Evolutionary conservation across 2,888 invertebrate genomes (phyloP).

Genomic region (Lasioglossum marginatum): DNA sequence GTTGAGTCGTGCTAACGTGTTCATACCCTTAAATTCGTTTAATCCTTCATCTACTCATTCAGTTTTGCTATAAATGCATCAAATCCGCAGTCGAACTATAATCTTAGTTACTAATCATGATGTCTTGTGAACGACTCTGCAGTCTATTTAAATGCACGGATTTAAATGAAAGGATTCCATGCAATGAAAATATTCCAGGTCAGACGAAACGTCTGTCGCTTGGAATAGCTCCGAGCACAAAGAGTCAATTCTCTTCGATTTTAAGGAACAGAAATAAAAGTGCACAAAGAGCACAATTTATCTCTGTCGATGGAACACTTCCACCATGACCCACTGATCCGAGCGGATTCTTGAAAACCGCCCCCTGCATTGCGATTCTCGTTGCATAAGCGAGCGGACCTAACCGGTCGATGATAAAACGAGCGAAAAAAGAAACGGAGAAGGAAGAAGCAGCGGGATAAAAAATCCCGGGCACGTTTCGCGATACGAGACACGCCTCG

Average conservation of each 20-base stretch:
- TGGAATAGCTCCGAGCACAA: background rate
- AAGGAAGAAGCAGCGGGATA: slow-evolving; percentile 32
- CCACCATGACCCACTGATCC: slow-evolving; percentile 6
- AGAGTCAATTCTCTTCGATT: background rate
- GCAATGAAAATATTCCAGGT: background rate
- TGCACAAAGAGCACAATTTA: background rate
- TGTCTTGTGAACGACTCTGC: background rate
- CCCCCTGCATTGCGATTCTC: background rate
- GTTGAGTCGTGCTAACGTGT: no score
- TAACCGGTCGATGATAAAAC: slow-evolving; percentile 20
- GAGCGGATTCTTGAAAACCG: slow-evolving; percentile 20
- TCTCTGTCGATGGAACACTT: background rate
- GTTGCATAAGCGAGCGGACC: background rate
- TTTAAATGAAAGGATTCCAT: background rate
- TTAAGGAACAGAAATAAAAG: background rate
- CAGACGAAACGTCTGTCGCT: background rate
- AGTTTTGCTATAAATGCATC: no score
- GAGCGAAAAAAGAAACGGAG: slow-evolving; percentile 17
- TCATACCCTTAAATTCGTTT: no score
- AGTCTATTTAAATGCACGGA: background rate
- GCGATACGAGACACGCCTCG: slow-evolving; percentile 71
- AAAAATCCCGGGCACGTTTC: slow-evolving; percentile 69
- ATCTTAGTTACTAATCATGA: background rate
- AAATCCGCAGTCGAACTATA: no score
- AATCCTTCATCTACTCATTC: no score